Evolutionary conservation across 2,888 invertebrate genomes (phyloP), one percentile per base, ranked within the genome.

Genomic region (Limnephilus lunatus): DNA sequence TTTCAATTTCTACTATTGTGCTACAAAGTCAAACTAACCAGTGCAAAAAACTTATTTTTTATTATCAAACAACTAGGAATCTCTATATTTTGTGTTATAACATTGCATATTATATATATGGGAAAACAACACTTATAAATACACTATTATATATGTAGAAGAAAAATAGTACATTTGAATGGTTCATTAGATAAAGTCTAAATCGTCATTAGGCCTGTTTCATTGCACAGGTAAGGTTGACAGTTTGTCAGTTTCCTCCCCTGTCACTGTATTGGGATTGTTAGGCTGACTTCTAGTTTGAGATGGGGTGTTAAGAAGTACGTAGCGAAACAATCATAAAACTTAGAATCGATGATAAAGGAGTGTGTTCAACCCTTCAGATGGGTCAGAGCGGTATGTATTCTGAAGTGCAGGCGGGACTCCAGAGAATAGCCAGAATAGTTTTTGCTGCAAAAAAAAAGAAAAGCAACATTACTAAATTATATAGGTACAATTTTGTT

Each of bases 401-500:
- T 97, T 94, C 98, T 97, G 95, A 99, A 99, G 95, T 99, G 99
- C 31, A 99, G 96, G 81, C 99, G 96, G 0, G 99, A 98, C 95
- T 99, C 99, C 94, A 99, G 95, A 0, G 98, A 97, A 95, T 98
- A 99, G 4, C 98, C 98, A 15, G 98, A 98, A 95, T 97, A 99
- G 94, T 98, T 98, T 95, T 98, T 98, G 95, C 99, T 99, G 95
- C 1, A 97, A 96, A 94, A 35, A n/a, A 89, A 87, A 87, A 87
- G 53, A 53, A 68, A 68, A 87, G 31, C 39, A 32, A 85, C 25
- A 68, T 68, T 9, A 9, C 2, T 68, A n/a, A 19, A 68, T 68
- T 68, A n/a, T n/a, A 25, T 68, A 48, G 19, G 53, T 19, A 5
- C 19, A 53, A 53, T 53, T 19, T 53, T 53, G 14, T 53, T 53